Evolutionary conservation across 2,797 vertebrate species (phyloP).

Genomic region (Antennarius maculatus): DNA sequence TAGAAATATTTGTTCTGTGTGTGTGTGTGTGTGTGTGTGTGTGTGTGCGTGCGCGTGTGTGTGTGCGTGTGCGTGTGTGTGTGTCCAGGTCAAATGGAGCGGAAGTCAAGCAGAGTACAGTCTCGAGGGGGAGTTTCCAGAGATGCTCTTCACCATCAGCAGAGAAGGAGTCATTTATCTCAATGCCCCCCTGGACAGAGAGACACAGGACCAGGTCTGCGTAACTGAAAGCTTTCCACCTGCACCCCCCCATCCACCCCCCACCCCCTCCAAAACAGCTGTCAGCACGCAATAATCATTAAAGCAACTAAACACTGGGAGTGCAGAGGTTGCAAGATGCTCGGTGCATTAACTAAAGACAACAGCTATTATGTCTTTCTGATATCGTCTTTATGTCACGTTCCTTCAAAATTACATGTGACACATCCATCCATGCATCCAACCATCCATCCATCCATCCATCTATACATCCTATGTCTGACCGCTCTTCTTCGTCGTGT

Average conservation of each 20-base stretch:
- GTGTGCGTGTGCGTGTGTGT: conserved; percentile 35
- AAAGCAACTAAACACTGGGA: conserved; percentile 3
- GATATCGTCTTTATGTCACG: background rate
- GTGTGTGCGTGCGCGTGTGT: conserved; percentile 38
- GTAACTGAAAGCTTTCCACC: conserved; percentile 31
- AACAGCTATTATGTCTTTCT: background rate
- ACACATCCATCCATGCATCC: background rate
- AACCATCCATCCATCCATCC: conserved; percentile 3
- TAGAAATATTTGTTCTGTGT: background rate
- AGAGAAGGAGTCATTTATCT: conserved; percentile 81
- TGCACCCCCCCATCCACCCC: no score
- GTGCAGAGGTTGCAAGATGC: background rate
- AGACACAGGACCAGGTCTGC: conserved; percentile 85
- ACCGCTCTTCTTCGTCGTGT: background rate
- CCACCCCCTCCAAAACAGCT: conserved; percentile 14
- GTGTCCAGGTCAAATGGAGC: conserved; percentile 83
- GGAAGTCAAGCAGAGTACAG: conserved; percentile 78
- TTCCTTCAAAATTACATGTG: no score
- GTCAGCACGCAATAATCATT: conserved; percentile 8
- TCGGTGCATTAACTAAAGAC: background rate
- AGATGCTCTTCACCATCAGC: conserved; percentile 82
- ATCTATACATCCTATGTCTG: background rate
- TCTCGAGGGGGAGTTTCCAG: conserved; percentile 82
- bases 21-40: conserved; percentile 21
- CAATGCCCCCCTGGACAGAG: conserved; percentile 83